phyloP scores from a whole-genome alignment of 2,888 invertebrate species.

The Meliscaeva auricollis region DNA sequence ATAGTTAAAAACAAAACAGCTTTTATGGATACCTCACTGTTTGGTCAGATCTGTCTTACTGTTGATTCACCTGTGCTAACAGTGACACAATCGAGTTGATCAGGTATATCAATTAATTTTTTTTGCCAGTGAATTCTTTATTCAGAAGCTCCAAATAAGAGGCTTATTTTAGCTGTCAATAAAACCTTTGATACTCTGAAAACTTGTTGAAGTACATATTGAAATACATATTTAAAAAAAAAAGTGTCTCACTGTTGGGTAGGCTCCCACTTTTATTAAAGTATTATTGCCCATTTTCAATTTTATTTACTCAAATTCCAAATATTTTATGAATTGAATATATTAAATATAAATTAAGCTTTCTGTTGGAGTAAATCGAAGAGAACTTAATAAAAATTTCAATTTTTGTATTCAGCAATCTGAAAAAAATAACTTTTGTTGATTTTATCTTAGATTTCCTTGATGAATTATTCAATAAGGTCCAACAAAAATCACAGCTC shows the following conservation, averaged over 20 bases:
- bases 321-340: not conserved
- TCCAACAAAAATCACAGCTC: constrained; percentile 21
- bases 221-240: not conserved
- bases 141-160: no score
- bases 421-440: constrained; percentile 23
- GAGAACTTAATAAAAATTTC: not conserved
- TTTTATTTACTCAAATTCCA: not conserved
- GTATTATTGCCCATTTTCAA: not conserved
- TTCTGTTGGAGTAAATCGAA: not conserved
- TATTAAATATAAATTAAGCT: not conserved
- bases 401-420: no score
- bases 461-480: constrained; percentile 35
- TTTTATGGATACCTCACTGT: no score
- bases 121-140: no score
- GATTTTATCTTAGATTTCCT: constrained; percentile 4
- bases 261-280: not conserved
- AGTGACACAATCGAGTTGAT: no score
- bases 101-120: no score
- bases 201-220: no score
- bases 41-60: no score
- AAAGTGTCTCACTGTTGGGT: not conserved
- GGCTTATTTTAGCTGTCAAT: no score
- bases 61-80: no score
- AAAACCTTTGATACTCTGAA: no score
- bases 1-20: no score